Percentiles rank a stretch among this genome's conserved stretches.
Evolutionary conservation across 2,888 invertebrate species (phyloP).

Genomic region (Pyralis farinalis): DNA sequence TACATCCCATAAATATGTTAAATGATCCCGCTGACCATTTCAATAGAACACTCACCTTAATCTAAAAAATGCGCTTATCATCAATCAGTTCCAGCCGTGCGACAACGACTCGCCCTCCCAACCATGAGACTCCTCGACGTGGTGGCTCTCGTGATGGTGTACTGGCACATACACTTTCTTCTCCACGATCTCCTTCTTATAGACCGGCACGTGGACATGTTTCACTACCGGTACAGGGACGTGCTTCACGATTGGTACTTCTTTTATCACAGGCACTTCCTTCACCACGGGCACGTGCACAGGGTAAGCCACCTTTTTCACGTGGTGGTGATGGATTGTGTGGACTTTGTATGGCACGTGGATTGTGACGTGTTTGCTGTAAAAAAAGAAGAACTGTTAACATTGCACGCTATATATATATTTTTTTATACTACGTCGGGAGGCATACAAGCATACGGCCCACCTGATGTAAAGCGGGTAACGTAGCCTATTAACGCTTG

Average conservation of each 20-base stretch:
- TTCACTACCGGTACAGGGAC: conserved; percentile 62
- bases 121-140: conserved; percentile 52
- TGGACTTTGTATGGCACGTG: conserved; percentile 74
- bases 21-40: no score
- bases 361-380: conserved; percentile 69
- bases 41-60: conserved; percentile 61
- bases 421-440: no score
- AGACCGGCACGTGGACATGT: conserved; percentile 58
- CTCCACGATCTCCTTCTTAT: conserved; percentile 64
- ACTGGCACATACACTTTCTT: conserved; percentile 65
- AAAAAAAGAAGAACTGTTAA: conserved; percentile 17
- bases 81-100: conserved; percentile 73
- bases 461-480: no score
- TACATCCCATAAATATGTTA: no score
- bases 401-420: no score
- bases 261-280: conserved; percentile 67
- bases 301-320: conserved; percentile 61
- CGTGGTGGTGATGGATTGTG: conserved; percentile 73
- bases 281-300: conserved; percentile 68
- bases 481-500: no score
- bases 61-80: conserved; percentile 24
- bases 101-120: conserved; percentile 72
- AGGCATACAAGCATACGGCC: no score
- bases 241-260: conserved; percentile 64
- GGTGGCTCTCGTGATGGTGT: conserved; percentile 35